Evolutionary conservation across 1,140 invertebrate genomes (phyloP).

Genomic region (Brachionus sp.): DNA sequence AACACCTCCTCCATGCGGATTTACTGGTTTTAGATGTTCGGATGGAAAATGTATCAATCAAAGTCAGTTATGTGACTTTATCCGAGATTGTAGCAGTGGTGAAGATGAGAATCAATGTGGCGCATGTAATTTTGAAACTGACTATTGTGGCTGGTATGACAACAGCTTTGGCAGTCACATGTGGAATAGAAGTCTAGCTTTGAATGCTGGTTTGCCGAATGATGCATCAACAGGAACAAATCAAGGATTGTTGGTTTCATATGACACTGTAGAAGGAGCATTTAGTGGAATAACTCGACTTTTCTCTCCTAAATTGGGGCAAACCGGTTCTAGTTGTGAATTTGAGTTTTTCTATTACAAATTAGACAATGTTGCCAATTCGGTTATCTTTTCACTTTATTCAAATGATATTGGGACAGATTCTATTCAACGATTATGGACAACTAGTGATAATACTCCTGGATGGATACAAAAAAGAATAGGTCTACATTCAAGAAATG

Average conservation of each 20-base stretch:
- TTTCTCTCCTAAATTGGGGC: conserved; percentile 35
- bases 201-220: conserved; percentile 45
- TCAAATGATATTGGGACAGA: background rate
- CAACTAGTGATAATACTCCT: background rate
- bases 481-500: conserved; percentile 6
- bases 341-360: conserved; percentile 68
- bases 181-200: conserved; percentile 51
- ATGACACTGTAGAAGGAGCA: conserved; percentile 43
- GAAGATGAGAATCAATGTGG: conserved; percentile 56
- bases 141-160: conserved; percentile 48
- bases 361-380: conserved; percentile 63
- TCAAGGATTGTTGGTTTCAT: conserved; percentile 46
- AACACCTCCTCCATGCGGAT: conserved; percentile 50
- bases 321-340: conserved; percentile 43
- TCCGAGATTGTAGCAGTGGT: conserved; percentile 51
- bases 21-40: conserved; percentile 49
- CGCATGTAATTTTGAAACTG: conserved; percentile 53
- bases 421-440: conserved; percentile 5
- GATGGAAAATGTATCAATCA: conserved; percentile 48
- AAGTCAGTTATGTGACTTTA: conserved; percentile 53
- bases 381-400: background rate
- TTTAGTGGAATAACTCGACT: conserved; percentile 22
- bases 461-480: conserved; percentile 22
- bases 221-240: conserved; percentile 24
- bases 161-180: conserved; percentile 45